Evolutionary conservation across 2,888 invertebrate genomes (phyloP).

Genomic region (Globia sparganii): DNA sequence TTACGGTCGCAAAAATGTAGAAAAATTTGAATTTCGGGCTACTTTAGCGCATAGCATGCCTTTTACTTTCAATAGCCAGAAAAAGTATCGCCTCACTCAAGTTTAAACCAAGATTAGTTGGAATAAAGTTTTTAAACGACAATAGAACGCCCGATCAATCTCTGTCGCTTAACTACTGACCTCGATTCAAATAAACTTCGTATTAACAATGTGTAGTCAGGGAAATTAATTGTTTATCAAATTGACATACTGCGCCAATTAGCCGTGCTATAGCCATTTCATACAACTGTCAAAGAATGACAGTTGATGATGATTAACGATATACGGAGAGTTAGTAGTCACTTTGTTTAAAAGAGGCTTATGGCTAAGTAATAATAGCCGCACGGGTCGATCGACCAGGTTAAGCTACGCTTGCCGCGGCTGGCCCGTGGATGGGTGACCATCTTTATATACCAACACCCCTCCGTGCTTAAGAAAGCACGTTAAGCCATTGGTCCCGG

Average conservation of each 20-base stretch:
- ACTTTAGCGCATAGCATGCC: too few relatives aligned
- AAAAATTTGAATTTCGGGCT: too few relatives aligned
- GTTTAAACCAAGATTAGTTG: neutral
- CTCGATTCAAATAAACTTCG: constrained; percentile 28
- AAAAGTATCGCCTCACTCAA: neutral
- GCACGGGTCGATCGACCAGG: neutral
- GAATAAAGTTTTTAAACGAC: constrained; percentile 30
- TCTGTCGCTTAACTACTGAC: constrained; percentile 25
- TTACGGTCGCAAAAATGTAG: too few relatives aligned
- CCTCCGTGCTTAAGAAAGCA: neutral
- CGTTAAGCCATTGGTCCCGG: neutral
- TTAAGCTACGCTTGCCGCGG: neutral
- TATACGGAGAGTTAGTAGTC: neutral
- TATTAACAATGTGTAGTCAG: constrained; percentile 7
- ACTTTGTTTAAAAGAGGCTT: neutral
- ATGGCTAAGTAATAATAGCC: neutral
- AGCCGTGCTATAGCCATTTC: neutral
- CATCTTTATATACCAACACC: neutral
- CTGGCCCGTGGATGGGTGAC: neutral
- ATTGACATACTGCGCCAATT: neutral
- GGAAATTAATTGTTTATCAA: neutral
- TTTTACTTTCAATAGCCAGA: constrained; percentile 10
- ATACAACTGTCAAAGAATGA: neutral
- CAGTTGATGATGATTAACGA: neutral
- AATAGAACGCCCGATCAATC: constrained; percentile 34